A percentile compares a stretch with the other conserved stretches of the same genome.
phyloP scores from a whole-genome alignment of 2,888 invertebrate species.

The Diaprepes abbreviatus region DNA sequence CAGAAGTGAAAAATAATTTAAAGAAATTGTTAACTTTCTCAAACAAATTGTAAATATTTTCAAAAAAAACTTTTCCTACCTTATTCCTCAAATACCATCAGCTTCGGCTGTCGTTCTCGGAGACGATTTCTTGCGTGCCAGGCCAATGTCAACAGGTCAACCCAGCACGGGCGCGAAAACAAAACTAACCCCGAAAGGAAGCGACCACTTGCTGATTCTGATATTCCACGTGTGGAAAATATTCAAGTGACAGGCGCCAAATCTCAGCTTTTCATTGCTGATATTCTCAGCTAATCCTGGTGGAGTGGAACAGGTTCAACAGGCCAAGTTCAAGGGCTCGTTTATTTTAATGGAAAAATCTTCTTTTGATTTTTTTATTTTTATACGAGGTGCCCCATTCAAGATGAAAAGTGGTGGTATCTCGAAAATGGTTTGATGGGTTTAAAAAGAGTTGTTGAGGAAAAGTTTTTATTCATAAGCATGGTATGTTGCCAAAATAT shows the following conservation, averaged over 20 bases:
- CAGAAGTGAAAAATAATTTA: too few species aligned
- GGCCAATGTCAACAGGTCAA: constrained; percentile 9
- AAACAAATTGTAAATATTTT: background rate
- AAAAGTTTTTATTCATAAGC: too few species aligned
- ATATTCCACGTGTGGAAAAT: constrained; percentile 20
- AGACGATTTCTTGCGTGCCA: background rate
- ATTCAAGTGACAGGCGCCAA: constrained; percentile 17
- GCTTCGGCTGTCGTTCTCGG: background rate
- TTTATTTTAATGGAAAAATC: too few species aligned
- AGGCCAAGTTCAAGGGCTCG: constrained; percentile 28
- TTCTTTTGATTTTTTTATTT: too few species aligned
- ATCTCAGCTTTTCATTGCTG: constrained; percentile 19
- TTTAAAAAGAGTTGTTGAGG: too few species aligned
- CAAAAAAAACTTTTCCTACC: constrained; percentile 1
- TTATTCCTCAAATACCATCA: background rate
- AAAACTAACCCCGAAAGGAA: constrained; percentile 22
- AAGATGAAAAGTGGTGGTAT: too few species aligned
- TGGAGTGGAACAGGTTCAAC: constrained; percentile 9
- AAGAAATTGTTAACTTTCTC: too few species aligned
- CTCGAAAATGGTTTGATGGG: too few species aligned
- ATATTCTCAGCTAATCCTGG: constrained; percentile 4
- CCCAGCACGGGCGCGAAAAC: constrained; percentile 6
- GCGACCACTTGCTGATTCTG: constrained; percentile 28
- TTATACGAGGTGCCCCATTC: too few species aligned
- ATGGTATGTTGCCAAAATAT: too few species aligned